Conservation (phyloP, 2,888 invertebrate species). For the Cataglyphis albicans region DNA sequence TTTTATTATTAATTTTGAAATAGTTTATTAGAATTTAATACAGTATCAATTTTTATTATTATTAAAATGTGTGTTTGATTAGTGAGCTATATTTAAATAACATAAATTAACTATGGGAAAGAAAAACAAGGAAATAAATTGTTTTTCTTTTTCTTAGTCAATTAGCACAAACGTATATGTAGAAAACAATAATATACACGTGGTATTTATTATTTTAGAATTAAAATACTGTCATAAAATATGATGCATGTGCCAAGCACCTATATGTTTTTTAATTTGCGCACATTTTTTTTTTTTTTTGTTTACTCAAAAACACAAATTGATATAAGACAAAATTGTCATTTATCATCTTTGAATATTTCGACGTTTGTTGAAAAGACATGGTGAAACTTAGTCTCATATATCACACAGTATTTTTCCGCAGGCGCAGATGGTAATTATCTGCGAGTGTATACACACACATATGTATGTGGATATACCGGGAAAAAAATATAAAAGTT, state of each 20-base stretch:
- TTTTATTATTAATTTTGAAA: no score
- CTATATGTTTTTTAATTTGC: neutral
- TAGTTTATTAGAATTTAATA: constrained; percentile 6
- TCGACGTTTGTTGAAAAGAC: neutral
- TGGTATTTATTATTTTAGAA: neutral
- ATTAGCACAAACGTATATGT: neutral
- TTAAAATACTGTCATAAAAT: neutral
- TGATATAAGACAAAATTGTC: neutral
- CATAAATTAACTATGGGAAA: neutral
- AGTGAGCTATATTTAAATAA: neutral
- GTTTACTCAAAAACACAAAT: neutral
- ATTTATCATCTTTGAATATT: neutral
- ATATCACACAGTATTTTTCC: constrained; percentile 37
- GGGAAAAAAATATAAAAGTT: constrained; percentile 36
- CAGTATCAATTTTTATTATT: neutral
- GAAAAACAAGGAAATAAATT: neutral
- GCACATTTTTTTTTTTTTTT: neutral
- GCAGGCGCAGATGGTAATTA: constrained; percentile 21
- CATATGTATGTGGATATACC: neutral
- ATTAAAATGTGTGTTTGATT: neutral
- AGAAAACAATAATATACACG: neutral
- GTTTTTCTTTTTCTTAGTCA: no score
- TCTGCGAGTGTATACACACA: neutral
- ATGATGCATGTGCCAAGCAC: neutral
- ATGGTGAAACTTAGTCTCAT: constrained; percentile 3